These are phyloP conservation scores for Drosophila niveifrons DNA, from an alignment of 2,888 invertebrate genomes.

Conservation along the genomic window DNA sequence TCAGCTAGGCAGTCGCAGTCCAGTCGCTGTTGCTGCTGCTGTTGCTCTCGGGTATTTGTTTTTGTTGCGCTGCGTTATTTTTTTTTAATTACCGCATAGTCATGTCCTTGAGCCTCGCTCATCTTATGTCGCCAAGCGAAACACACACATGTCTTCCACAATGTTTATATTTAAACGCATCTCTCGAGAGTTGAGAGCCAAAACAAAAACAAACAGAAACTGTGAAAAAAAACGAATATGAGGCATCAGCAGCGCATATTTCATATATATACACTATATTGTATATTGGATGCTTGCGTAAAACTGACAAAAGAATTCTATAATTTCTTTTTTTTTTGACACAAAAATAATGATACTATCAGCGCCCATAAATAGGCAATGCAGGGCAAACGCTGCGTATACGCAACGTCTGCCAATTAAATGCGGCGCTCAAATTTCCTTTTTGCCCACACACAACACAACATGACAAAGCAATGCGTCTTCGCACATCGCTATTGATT, in stretches of 20 bases:
- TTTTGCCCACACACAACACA: too few relatives aligned
- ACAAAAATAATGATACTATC: too few relatives aligned
- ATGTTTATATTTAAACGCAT: slow-evolving; percentile 63
- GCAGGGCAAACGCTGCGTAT: slow-evolving; percentile 13
- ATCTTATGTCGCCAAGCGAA: slow-evolving; percentile 19
- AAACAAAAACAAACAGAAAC: slow-evolving; percentile 1
- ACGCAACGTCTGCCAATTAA: slow-evolving; percentile 16
- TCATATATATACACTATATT: neutral
- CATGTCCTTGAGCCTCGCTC: slow-evolving; percentile 58
- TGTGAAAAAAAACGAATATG: slow-evolving; percentile 14
- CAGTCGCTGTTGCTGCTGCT: neutral
- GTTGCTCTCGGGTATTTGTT: neutral
- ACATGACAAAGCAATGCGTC: neutral
- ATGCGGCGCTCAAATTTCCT: neutral
- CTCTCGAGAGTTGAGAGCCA: slow-evolving; percentile 39
- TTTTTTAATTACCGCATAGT: slow-evolving; percentile 61
- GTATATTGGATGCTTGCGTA: slow-evolving; percentile 12
- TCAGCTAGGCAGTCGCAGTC: neutral
- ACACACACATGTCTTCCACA: slow-evolving; percentile 26
- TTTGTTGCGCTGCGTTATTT: slow-evolving; percentile 40
- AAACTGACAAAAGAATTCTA: too few relatives aligned
- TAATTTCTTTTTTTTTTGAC: too few relatives aligned
- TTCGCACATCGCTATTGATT: slow-evolving; percentile 61
- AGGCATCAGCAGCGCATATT: slow-evolving; percentile 7
- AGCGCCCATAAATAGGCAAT: slow-evolving; percentile 25